Conservation (phyloP, 2,797 vertebrate species). For the Spizella passerina region DNA sequence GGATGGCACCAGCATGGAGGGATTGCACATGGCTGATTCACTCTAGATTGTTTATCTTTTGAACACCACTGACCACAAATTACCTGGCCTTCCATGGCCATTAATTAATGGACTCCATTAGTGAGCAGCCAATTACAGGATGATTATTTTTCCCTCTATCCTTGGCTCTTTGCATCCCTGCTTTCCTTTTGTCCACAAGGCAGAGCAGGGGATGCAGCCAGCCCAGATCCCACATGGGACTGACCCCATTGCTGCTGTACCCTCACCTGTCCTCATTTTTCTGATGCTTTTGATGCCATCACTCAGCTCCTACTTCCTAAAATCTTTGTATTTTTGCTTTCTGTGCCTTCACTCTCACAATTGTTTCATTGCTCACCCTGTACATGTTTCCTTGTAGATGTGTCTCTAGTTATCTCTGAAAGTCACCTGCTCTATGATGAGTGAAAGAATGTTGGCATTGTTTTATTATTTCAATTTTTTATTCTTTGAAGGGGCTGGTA, state of each 20-base stretch:
- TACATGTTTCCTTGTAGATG: neutral
- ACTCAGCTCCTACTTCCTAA: neutral
- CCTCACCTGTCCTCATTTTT: neutral
- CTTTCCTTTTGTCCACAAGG: neutral
- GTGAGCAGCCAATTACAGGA: conserved; percentile 61
- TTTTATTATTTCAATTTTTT: neutral
- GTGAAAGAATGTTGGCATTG: neutral
- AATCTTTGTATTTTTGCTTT: neutral
- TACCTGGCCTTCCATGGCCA: conserved; percentile 42
- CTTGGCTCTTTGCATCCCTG: neutral
- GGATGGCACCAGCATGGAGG: neutral
- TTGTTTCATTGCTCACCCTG: neutral
- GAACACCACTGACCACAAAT: conserved; percentile 69
- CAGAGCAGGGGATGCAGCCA: neutral
- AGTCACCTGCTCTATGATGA: neutral
- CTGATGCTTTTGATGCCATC: neutral
- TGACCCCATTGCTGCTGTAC: neutral
- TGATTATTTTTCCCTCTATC: conserved; percentile 29
- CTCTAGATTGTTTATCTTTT: conserved; percentile 68
- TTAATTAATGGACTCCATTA: conserved; percentile 74
- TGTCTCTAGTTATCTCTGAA: neutral
- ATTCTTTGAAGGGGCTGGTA: neutral
- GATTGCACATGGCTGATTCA: neutral
- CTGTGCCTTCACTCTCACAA: rapidly evolving
- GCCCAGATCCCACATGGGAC: rapidly evolving